Evolutionary conservation across 2,888 invertebrate species (phyloP).

Genomic region (Polymixis flavicincta): DNA sequence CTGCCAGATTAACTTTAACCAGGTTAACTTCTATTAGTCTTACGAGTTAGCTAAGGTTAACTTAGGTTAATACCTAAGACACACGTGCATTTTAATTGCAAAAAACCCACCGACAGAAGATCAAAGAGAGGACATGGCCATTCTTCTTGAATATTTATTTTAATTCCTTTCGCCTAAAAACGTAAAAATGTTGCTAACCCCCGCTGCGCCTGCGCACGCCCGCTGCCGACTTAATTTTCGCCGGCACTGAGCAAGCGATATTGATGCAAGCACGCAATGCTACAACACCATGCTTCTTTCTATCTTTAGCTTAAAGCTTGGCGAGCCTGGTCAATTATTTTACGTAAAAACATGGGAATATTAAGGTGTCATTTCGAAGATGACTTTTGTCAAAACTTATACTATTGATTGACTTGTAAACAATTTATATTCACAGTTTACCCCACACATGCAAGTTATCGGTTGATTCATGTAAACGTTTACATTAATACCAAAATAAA

Average conservation of each 20-base stretch:
- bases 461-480: neutral
- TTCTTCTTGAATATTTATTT: slow-evolving; percentile 15
- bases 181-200: slow-evolving; percentile 67
- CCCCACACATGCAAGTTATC: neutral
- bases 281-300: slow-evolving; percentile 57
- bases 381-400: neutral
- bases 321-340: neutral
- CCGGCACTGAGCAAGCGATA: slow-evolving; percentile 73
- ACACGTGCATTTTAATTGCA: neutral
- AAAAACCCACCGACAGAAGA: neutral
- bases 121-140: neutral
- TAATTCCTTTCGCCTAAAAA: neutral
- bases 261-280: slow-evolving; percentile 78
- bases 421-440: neutral
- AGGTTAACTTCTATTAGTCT: neutral
- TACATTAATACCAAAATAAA: neutral
- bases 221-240: slow-evolving; percentile 82
- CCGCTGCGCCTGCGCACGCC: slow-evolving; percentile 72
- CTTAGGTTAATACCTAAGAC: no score
- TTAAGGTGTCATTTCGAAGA: neutral
- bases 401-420: neutral
- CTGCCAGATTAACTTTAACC: no score
- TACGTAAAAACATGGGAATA: neutral
- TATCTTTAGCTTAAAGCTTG: slow-evolving; percentile 21
- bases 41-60: neutral